A percentile compares a stretch with the other conserved stretches of the same genome.
Evolutionary conservation across 2,113 vertebrate genomes (phyloP).

Genomic region (Cryptomyrus ogoouensis): DNA sequence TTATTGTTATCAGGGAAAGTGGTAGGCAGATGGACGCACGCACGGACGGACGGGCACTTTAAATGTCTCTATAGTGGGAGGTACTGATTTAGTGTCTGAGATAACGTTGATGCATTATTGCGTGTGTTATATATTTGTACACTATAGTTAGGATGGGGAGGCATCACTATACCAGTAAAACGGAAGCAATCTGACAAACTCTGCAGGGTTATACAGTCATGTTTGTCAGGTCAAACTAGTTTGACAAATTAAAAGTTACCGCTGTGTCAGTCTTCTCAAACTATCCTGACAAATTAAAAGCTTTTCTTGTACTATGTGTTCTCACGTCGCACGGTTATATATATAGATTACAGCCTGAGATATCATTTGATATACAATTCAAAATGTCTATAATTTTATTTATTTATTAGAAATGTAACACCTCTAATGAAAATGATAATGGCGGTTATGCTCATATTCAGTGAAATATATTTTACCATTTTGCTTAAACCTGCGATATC

Average conservation of each 20-base stretch:
- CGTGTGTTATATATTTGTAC: neutral
- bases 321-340: neutral
- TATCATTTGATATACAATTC: neutral
- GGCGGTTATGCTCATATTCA: neutral
- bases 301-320: neutral
- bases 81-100: neutral
- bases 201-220: neutral
- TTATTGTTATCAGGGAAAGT: neutral
- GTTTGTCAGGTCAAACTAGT: neutral
- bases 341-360: neutral
- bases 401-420: neutral
- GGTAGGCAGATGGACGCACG: neutral
- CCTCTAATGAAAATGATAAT: neutral
- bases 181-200: neutral
- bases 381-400: neutral
- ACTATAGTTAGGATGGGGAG: neutral
- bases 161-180: neutral
- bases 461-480: neutral
- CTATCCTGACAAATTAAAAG: constrained; percentile 2
- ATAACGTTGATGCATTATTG: neutral
- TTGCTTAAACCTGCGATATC: neutral
- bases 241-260: constrained; percentile 2
- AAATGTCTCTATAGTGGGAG: neutral
- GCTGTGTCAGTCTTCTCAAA: neutral
- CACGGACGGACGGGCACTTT: neutral